These are phyloP conservation scores for Nesidiocoris tenuis DNA, from an alignment of 2,888 invertebrate genomes.

Conservation along the genomic window DNA sequence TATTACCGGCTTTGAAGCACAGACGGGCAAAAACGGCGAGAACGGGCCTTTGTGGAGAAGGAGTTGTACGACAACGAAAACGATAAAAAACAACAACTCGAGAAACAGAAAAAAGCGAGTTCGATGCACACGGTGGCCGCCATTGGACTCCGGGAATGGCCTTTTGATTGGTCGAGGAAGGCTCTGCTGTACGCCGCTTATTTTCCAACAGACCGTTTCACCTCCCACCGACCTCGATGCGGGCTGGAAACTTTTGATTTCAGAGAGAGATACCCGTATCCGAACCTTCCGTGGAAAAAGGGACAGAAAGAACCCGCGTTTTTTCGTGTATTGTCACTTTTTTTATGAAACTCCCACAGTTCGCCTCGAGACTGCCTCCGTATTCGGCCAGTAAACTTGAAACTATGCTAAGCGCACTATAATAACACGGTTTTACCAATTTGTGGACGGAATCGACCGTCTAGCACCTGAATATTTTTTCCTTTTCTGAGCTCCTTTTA, in stretches of 20 bases:
- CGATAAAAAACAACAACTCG: background rate
- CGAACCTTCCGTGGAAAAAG: background rate
- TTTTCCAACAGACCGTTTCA: slow-evolving; percentile 32
- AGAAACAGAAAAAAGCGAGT: background rate
- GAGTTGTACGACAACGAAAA: background rate
- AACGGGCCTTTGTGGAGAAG: background rate
- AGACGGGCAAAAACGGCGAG: background rate
- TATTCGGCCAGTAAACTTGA: background rate
- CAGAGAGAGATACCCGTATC: slow-evolving; percentile 33
- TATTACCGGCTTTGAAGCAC: slow-evolving; percentile 24
- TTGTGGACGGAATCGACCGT: no score
- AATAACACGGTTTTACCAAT: slow-evolving; percentile 13
- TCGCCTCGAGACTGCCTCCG: slow-evolving; percentile 1
- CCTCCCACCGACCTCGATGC: background rate
- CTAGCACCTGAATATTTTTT: no score
- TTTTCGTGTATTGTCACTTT: background rate
- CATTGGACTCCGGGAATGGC: slow-evolving; percentile 39
- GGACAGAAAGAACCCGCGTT: slow-evolving; percentile 7
- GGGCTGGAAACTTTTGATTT: slow-evolving; percentile 38
- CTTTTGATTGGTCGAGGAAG: slow-evolving; percentile 48
- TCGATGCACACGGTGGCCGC: slow-evolving; percentile 9
- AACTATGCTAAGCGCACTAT: slow-evolving; percentile 34
- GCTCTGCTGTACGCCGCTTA: slow-evolving; percentile 7
- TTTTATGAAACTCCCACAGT: slow-evolving; percentile 8
- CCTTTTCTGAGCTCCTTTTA: no score